These are phyloP conservation scores for Burhinus bistriatus DNA, from an alignment of 2,113 vertebrate species.

Conservation along the genomic window DNA sequence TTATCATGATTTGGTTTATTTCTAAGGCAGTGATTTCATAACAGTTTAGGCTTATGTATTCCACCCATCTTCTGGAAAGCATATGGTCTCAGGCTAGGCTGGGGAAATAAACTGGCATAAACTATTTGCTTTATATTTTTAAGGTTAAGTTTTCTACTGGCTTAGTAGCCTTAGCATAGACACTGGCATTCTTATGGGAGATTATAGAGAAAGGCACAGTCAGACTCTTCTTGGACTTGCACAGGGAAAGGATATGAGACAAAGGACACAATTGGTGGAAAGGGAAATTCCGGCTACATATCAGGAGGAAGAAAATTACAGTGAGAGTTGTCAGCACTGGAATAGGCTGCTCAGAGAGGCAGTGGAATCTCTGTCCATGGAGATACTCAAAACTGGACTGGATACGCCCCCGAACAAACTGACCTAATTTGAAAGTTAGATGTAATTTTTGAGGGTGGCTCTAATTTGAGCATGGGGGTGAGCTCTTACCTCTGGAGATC, in stretches of 20 bases:
- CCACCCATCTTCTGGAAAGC: not conserved
- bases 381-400: not conserved
- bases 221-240: not conserved
- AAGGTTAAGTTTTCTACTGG: not conserved
- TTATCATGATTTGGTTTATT: not conserved
- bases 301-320: not conserved
- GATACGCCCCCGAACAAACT: not conserved
- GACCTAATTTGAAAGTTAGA: not conserved
- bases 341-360: not conserved
- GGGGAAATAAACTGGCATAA: too few species aligned
- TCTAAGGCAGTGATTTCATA: not conserved
- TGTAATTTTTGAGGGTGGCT: not conserved
- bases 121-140: not conserved
- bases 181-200: not conserved
- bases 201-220: not conserved
- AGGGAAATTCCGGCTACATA: not conserved
- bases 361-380: not conserved
- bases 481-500: not conserved
- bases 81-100: too few species aligned
- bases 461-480: not conserved
- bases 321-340: not conserved
- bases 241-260: not conserved
- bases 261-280: not conserved
- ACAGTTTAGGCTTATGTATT: not conserved
- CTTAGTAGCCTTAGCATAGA: not conserved